These are phyloP conservation scores for Drosophila lacertosa DNA, from an alignment of 1,140 invertebrate species.

Conservation along the genomic window DNA sequence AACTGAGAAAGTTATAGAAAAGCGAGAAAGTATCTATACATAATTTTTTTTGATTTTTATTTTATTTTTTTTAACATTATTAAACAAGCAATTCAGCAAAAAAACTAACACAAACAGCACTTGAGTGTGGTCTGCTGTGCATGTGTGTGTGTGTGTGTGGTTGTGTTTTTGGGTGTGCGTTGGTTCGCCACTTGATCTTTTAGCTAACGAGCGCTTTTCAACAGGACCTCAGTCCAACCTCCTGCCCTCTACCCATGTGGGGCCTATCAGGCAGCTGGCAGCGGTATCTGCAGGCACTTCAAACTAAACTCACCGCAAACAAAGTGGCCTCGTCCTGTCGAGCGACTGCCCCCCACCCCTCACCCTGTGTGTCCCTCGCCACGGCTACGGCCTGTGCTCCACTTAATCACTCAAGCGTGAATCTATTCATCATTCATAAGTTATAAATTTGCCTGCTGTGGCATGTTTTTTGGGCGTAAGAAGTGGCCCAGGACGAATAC, in stretches of 20 bases:
- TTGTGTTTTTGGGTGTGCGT: slow-evolving; percentile 14
- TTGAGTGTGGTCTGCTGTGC: slow-evolving; percentile 68
- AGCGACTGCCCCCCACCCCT: slow-evolving; percentile 12
- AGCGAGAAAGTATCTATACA: too few relatives aligned
- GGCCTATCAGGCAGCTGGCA: slow-evolving; percentile 58
- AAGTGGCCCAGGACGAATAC: slow-evolving; percentile 39
- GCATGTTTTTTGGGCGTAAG: slow-evolving; percentile 66
- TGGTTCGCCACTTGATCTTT: slow-evolving; percentile 75
- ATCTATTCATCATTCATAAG: slow-evolving; percentile 83
- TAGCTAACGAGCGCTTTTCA: slow-evolving; percentile 80
- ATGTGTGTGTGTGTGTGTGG: slow-evolving; percentile 7
- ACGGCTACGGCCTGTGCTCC: slow-evolving; percentile 57
- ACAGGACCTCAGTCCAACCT: slow-evolving; percentile 48
- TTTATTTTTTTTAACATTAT: slow-evolving; percentile 70
- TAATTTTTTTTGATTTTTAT: too few relatives aligned
- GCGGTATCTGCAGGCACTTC: slow-evolving; percentile 77
- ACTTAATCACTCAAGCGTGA: slow-evolving; percentile 83
- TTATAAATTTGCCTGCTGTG: slow-evolving; percentile 78
- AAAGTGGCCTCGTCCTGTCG: slow-evolving; percentile 74
- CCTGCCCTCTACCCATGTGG: slow-evolving; percentile 22
- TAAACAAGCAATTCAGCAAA: slow-evolving; percentile 70
- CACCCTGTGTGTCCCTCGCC: neutral
- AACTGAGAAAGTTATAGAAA: slow-evolving; percentile 30
- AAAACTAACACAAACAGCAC: slow-evolving; percentile 80
- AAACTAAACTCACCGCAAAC: slow-evolving; percentile 83